Base-by-base conservation (phyloP, 2,888 invertebrate genomes). In the Druceiella hillmani region DNA sequence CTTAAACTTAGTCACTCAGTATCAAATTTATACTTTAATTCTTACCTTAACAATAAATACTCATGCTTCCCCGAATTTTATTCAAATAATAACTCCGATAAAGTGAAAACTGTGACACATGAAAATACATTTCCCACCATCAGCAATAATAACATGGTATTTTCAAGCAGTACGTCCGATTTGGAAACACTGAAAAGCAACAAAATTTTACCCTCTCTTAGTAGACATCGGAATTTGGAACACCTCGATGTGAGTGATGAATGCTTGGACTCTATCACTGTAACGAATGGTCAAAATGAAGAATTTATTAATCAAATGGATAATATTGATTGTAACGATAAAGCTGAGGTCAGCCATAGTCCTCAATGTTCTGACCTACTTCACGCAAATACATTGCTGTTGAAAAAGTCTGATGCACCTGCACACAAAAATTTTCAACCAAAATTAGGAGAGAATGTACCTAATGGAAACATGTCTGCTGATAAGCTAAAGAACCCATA, bases 211-310 rank as follows among this genome's bases (percentile, higher is more conserved):
- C 67, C 68, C 0, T 60, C 65, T 11, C 54, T 69, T 35, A 61
- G 61, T 30, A 58, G 67, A 15, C 47, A 45, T 51, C 62, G 64
- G 40, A 60, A 61, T 52, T 58, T 64, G 33, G 63, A 62, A 41
- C 69, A 69, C 48, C 50, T 71, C 45, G 70, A 71, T 51, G 59
- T 68, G 6, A 64, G 64, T 52, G 69, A 68, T 57, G 64, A 64
- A 47, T 55, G 59, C 1, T 58, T 66, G 2, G 59, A 62, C 51
- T 45, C 53, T 41, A 44, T 48, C 27, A 43, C 41, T 41, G 36
- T 37, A 39, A 26, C 38, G 28, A 39, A 44, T 13, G 39, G 27
- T 32, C 39, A 40, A 25, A 38, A 38, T 22, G 17, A 13, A n/a
- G 14, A 30, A 6, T 30, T 10, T 30, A 10, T 9, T 10, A 27